phyloP scores from a whole-genome alignment of 1,140 invertebrate genomes.

The Oreohelix idahoensis region DNA sequence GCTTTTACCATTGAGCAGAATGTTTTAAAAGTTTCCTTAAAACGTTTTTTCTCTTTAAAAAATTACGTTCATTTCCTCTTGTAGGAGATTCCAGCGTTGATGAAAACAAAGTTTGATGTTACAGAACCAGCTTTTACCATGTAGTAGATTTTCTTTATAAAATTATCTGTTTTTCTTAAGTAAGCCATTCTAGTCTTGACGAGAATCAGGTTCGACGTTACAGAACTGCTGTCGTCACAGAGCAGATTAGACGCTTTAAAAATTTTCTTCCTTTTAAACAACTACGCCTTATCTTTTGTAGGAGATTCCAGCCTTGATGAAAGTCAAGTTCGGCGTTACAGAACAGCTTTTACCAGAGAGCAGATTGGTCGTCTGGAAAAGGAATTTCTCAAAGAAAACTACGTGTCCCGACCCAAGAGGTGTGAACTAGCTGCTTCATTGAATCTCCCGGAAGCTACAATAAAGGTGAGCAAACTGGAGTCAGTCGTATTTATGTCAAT shows the following conservation, averaged over 20 bases:
- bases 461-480: slow-evolving; percentile 83
- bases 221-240: slow-evolving; percentile 96
- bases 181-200: too few species aligned
- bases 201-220: slow-evolving; percentile 84
- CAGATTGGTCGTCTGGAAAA: slow-evolving; percentile 94
- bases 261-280: slow-evolving; percentile 80
- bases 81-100: too few species aligned
- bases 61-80: slow-evolving; percentile 79
- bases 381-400: slow-evolving; percentile 98
- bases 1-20: slow-evolving; percentile 98
- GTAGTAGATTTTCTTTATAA: too few species aligned
- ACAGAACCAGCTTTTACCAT: too few species aligned
- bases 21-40: too few species aligned
- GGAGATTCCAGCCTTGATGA: slow-evolving; percentile 55
- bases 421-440: slow-evolving; percentile 95
- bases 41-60: too few species aligned
- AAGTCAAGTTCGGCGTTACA: slow-evolving; percentile 85
- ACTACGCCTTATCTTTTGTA: neutral
- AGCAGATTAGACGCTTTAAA: too few species aligned
- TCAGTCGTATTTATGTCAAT: too few species aligned
- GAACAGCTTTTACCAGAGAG: slow-evolving; percentile 97
- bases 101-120: too few species aligned
- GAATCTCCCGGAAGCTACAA: slow-evolving; percentile 96
- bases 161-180: too few species aligned
- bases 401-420: slow-evolving; percentile 93